Conservation (phyloP, 2,888 invertebrate species). For the Drosophila macrothrix region DNA sequence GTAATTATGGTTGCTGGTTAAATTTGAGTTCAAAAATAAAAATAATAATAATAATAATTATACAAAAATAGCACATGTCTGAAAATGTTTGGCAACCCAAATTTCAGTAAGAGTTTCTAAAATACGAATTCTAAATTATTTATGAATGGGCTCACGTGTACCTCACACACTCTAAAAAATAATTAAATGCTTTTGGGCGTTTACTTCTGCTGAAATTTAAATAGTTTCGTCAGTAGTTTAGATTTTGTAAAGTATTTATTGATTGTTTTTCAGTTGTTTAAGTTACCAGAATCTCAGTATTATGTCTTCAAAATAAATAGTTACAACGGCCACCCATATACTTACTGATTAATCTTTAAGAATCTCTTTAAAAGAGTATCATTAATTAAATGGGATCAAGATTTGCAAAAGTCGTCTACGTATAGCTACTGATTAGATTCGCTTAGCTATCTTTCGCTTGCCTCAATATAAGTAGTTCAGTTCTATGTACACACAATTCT, state of each 20-base stretch:
- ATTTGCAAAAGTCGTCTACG: neutral
- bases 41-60: conserved; percentile 40
- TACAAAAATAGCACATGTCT: neutral
- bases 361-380: neutral
- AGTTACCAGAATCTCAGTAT: neutral
- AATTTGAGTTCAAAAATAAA: conserved; percentile 44
- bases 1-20: conserved; percentile 55
- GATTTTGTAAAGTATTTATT: neutral
- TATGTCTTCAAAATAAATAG: neutral
- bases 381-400: conserved; percentile 1
- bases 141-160: conserved; percentile 54
- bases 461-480: neutral
- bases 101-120: conserved; percentile 16
- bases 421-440: conserved; percentile 19
- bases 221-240: neutral
- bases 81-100: conserved; percentile 42
- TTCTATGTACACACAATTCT: conserved; percentile 5
- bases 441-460: neutral
- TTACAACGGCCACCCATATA: neutral
- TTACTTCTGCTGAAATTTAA: neutral
- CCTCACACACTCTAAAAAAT: neutral
- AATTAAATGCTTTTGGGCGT: neutral
- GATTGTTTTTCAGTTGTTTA: neutral
- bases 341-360: neutral
- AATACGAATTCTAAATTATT: conserved; percentile 37